These are phyloP conservation scores for Gracilinanus agilis DNA, from an alignment of 2,113 vertebrate species.

Conservation along the genomic window DNA sequence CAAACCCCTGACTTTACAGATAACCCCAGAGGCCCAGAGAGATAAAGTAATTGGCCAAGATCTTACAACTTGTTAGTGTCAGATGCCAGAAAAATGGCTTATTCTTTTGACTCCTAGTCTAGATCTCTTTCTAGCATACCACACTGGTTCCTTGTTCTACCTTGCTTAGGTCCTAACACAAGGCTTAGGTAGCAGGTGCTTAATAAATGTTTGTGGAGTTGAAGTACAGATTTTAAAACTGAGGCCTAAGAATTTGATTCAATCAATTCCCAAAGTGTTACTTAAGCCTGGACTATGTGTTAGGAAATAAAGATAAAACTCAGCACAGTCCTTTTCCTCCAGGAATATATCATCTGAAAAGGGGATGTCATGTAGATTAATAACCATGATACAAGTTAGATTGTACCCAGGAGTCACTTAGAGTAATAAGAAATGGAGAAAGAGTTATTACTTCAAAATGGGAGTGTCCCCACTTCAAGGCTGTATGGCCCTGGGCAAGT, in stretches of 20 bases:
- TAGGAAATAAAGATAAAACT: neutral
- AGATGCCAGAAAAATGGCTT: neutral
- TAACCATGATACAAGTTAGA: neutral
- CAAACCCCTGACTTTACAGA: neutral
- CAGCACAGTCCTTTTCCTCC: neutral
- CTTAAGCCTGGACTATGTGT: neutral
- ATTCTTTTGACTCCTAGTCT: neutral
- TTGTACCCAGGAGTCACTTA: neutral
- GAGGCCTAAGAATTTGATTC: neutral
- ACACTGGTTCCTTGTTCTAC: neutral
- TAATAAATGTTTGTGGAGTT: conserved; percentile 19
- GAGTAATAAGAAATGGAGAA: neutral
- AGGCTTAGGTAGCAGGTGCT: neutral
- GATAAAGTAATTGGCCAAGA: neutral
- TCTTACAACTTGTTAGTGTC: neutral
- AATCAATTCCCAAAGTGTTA: neutral
- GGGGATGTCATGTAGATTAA: neutral
- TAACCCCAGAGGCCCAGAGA: neutral
- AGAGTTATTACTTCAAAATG: neutral
- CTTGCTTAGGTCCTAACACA: neutral
- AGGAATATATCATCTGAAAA: neutral
- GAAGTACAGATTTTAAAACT: neutral
- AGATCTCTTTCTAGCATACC: neutral
- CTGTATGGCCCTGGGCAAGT: neutral
- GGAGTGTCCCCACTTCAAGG: neutral